Evolutionary conservation across 2,888 invertebrate species (phyloP), one percentile per base, ranked within the genome.

Genomic region (Zygothrica quintamaculata): DNA sequence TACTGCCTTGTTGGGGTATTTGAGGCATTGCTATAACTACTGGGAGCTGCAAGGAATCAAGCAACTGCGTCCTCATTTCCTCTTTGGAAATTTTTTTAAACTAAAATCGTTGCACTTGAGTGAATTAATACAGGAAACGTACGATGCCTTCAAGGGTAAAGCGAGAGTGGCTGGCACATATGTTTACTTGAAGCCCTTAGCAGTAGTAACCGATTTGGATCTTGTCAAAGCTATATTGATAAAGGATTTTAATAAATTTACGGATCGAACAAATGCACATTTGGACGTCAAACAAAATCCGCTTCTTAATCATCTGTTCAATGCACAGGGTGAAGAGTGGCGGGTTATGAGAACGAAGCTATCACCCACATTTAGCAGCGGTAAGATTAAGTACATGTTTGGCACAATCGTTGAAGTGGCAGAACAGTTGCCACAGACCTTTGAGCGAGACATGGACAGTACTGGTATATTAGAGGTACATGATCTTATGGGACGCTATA

Each of bases 371-470:
- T 93, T 93, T 57, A 91, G 92, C 0, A 90, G 92, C 0, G 92
- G 91, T 1, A 92, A 92, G 77, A 91, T 92, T 84, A 92, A 92
- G 62, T 87, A 82, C 7, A 92, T 92, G 92, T 92, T 91, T 52
- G 79, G 82, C 5, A 88, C 89, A 0, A 70, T 92, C 7, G 59
- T 81, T 0, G 66, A 74, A 0, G 91, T 91, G 26, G 87, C 89
- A 0, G 51, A 73, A 2, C 67, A 85, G 22, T 56, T 88, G 13
- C 51, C 75, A 0, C 5, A 26, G 1, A 62, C 76, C 1, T 70
- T 85, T 1, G n/a, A 44, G 3, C 7, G 5, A 0, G 29, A 51
- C 0, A 47, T 64, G 3, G 37, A 18, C 0, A 13, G 36, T 1
- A 74, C 67, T 0, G 4, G 12, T 2, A 26, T 48, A 1, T 7